Evolutionary conservation across 2,888 invertebrate species (phyloP).

Genomic region (Dioctria rufipes): DNA sequence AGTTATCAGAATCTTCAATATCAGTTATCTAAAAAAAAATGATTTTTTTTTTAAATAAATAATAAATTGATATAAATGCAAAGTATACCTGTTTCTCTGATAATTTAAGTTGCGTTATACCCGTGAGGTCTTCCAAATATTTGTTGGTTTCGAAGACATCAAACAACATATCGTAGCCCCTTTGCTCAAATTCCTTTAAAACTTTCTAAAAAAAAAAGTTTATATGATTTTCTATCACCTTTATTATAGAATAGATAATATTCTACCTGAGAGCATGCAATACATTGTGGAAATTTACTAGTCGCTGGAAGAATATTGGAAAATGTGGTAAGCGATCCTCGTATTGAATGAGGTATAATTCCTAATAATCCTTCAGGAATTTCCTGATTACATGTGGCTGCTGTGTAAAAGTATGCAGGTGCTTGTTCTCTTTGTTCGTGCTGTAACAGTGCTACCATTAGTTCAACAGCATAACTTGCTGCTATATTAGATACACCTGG

Average conservation of each 20-base stretch:
- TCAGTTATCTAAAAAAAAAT: slow-evolving; percentile 67
- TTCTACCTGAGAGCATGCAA: slow-evolving; percentile 85
- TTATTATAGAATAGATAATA: background rate
- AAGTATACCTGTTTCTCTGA: slow-evolving; percentile 73
- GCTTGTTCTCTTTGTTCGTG: slow-evolving; percentile 81
- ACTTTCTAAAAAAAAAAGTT: slow-evolving; percentile 66
- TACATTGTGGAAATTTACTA: slow-evolving; percentile 89
- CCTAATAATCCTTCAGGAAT: slow-evolving; percentile 81
- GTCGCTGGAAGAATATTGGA: slow-evolving; percentile 89
- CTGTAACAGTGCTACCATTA: slow-evolving; percentile 88
- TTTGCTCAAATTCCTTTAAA: slow-evolving; percentile 72
- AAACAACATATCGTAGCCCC: slow-evolving; percentile 81
- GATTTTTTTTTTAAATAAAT: background rate
- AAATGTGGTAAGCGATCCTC: slow-evolving; percentile 90
- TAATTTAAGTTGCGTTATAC: slow-evolving; percentile 78
- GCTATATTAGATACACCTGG: slow-evolving; percentile 95
- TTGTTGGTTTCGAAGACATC: slow-evolving; percentile 86
- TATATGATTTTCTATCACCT: slow-evolving; percentile 12
- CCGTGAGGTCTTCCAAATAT: slow-evolving; percentile 89
- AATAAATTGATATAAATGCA: too few species aligned
- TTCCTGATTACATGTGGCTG: slow-evolving; percentile 57
- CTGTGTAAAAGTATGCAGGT: slow-evolving; percentile 75
- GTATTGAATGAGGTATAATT: slow-evolving; percentile 91
- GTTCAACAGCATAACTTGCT: slow-evolving; percentile 90
- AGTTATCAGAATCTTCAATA: slow-evolving; percentile 66